Conservation (phyloP, 2,888 invertebrate species). For the Mesopsocus fuscifrons region DNA sequence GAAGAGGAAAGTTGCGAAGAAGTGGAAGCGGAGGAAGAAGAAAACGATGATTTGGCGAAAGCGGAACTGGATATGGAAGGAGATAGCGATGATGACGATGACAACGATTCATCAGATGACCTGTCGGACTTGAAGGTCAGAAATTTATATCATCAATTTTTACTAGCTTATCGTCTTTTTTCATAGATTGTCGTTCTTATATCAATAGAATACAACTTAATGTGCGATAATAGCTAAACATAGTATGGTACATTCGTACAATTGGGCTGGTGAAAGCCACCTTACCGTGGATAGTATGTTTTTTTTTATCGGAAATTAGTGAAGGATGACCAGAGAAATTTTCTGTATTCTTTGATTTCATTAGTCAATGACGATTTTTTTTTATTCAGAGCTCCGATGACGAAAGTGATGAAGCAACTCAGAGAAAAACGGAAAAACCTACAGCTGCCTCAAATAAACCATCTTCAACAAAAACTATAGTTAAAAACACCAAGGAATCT, state of each 20-base stretch:
- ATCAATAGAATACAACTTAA: too few species aligned
- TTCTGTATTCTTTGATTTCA: too few species aligned
- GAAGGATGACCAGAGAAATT: too few species aligned
- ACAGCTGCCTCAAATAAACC: background rate
- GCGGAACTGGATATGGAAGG: constrained; percentile 8
- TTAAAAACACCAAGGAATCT: too few species aligned
- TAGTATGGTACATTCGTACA: too few species aligned
- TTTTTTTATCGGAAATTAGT: too few species aligned
- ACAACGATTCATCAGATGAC: constrained; percentile 9
- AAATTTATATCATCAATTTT: background rate
- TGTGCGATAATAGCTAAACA: too few species aligned
- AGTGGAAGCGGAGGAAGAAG: constrained; percentile 8
- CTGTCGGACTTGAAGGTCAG: constrained; percentile 25
- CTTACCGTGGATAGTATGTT: too few species aligned
- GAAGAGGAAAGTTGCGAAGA: constrained; percentile 18
- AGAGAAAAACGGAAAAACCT: background rate
- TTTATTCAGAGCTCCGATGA: constrained; percentile 2
- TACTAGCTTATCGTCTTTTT: constrained; percentile 11
- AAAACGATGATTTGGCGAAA: constrained; percentile 11
- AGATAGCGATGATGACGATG: constrained; percentile 9
- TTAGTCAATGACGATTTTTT: background rate
- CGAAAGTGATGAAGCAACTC: constrained; percentile 4
- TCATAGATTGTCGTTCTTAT: background rate
- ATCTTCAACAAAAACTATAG: too few species aligned
- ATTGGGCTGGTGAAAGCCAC: too few species aligned